A percentile compares a stretch with the other conserved stretches of the same genome.
Evolutionary conservation across 2,113 vertebrate genomes (phyloP).

Genomic region (Myotis yumanensis): DNA sequence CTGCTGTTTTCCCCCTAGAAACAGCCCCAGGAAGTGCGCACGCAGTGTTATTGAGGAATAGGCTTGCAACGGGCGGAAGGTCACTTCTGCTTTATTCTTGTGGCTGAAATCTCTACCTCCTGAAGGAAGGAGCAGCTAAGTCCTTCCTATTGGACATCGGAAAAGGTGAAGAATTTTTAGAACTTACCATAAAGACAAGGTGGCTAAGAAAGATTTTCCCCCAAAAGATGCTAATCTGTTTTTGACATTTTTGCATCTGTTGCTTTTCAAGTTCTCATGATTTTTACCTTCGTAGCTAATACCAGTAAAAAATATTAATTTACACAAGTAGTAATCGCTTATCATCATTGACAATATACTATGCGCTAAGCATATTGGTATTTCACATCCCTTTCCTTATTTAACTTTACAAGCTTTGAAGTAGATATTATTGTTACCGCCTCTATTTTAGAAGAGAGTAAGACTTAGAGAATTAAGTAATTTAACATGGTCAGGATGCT

Average conservation of each 20-base stretch:
- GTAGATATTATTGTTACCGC: background rate
- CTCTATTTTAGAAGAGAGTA: background rate
- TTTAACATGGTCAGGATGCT: background rate
- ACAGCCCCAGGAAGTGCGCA: background rate
- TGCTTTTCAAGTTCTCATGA: background rate
- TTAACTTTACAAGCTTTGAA: background rate
- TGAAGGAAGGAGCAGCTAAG: background rate
- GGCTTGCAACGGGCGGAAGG: background rate
- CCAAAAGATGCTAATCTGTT: background rate
- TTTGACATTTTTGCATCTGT: background rate
- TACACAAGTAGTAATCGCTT: background rate
- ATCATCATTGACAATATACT: background rate
- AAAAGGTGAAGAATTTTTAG: background rate
- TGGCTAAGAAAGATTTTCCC: background rate
- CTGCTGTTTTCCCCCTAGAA: background rate
- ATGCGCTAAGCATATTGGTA: background rate
- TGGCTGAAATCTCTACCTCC: background rate
- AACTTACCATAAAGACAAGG: background rate
- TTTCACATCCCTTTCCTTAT: background rate
- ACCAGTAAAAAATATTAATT: background rate
- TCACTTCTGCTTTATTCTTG: background rate
- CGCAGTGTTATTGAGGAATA: background rate
- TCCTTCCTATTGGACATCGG: background rate
- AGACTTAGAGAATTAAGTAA: background rate
- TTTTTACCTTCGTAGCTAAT: background rate